phyloP scores from a whole-genome alignment of 2,113 vertebrate genomes.

The Macheiramphus alcinus region DNA sequence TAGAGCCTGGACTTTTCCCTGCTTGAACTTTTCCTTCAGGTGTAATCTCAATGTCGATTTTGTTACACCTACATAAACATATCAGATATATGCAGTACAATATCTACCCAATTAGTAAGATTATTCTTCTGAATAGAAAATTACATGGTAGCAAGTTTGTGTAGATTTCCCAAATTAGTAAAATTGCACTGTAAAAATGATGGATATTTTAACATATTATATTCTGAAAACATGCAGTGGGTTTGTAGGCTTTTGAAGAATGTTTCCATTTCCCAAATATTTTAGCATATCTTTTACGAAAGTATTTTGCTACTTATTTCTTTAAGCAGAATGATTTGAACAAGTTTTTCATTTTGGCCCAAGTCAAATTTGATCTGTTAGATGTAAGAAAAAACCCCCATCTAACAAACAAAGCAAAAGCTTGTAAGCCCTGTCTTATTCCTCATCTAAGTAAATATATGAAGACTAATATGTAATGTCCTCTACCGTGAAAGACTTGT shows the following conservation, averaged over 20 bases:
- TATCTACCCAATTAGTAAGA: background rate
- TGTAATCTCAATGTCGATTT: background rate
- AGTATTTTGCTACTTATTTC: background rate
- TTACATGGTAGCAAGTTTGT: background rate
- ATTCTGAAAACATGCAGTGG: background rate
- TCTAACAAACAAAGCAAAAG: background rate
- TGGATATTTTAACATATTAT: background rate
- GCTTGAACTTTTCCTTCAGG: background rate
- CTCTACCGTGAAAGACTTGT: background rate
- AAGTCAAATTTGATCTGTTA: background rate
- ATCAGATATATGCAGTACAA: background rate
- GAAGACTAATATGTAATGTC: background rate
- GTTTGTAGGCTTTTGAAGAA: background rate
- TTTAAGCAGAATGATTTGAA: background rate
- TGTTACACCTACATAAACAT: background rate
- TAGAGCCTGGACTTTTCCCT: background rate
- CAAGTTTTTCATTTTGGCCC: background rate
- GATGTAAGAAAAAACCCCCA: background rate
- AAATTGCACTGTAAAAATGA: background rate
- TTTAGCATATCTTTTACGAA: background rate
- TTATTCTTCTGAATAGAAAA: background rate
- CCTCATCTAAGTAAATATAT: background rate
- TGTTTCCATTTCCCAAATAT: conserved; percentile 6
- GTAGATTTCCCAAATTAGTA: background rate
- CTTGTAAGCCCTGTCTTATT: background rate